Evolutionary conservation across 2,797 vertebrate genomes (phyloP), one percentile per base, ranked within the genome.

Genomic region (Peromyscus attwateri): DNA sequence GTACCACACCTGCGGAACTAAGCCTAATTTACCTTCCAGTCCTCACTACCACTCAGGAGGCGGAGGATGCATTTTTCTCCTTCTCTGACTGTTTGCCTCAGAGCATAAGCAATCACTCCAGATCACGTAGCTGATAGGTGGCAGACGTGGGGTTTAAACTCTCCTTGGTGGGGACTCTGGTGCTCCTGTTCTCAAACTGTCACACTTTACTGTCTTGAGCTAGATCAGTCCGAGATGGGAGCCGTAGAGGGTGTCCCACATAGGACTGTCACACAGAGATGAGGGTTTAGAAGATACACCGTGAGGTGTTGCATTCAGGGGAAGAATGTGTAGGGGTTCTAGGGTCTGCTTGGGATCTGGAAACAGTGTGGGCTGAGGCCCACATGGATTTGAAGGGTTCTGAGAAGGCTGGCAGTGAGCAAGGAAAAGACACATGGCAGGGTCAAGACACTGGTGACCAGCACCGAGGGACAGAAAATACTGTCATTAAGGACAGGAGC

Each of bases 341-440:
- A 60, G 43, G 12, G 12, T 92, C 77, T 81, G 14, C 55, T 81
- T 81, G 76, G 34, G 31, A 89, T 87, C 25, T 16, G 43, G 52
- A 84, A 77, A 95, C 9, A 57, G 37, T 55, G 14, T 90, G 76
- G 29, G 25, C 21, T 9, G 27, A 93, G 75, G 77, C 12, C 89
- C 57, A 73, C 10, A 80, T 29, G 79, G 12, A 43, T 90, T 37
- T 95, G 92, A 82, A 94, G 85, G 75, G 19, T 93, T 91, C 52
- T 40, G 16, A 27, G 37, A 55, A 49, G 19, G 27, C 8, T 68
- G 75, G 27, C 43, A 75, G 43, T 23, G 60, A 92, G 43, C 1
- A 34, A 6, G 19, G 27, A 40, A 79, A 79, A 89, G 70, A 27
- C 34, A 40, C 62, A 43, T 14, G 16, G 19, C 23, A 40, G 64